Conservation (phyloP, 2,113 vertebrate species). For the Ia io region DNA sequence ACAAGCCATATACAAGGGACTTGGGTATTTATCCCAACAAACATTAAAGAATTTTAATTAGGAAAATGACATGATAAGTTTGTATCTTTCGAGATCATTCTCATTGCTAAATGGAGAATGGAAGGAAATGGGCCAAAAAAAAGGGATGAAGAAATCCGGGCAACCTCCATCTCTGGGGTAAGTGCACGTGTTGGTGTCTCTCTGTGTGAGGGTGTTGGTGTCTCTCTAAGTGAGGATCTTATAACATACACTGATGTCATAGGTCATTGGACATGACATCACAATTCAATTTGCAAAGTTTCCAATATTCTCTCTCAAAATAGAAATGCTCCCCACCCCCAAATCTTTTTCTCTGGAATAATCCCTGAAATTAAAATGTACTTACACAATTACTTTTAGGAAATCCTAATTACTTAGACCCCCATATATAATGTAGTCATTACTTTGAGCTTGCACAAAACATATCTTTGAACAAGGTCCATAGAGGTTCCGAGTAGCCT, state of each 20-base stretch:
- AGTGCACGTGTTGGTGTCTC: background rate
- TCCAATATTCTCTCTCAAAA: background rate
- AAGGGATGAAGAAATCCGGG: background rate
- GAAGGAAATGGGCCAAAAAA: background rate
- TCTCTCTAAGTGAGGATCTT: background rate
- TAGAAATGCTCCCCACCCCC: background rate
- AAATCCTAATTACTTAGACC: conserved; percentile 10
- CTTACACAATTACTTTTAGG: background rate
- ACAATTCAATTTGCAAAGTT: background rate
- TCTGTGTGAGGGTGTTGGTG: background rate
- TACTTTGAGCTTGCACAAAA: conserved; percentile 8
- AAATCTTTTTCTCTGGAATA: conserved; percentile 49
- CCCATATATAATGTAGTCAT: background rate
- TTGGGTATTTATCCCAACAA: background rate
- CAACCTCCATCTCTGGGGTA: background rate
- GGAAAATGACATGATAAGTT: background rate
- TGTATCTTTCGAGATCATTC: background rate
- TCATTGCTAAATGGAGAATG: background rate
- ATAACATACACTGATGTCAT: background rate
- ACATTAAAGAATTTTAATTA: conserved; percentile 1
- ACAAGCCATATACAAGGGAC: background rate
- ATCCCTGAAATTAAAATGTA: background rate
- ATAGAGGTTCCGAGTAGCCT: background rate
- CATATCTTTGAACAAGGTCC: conserved; percentile 36
- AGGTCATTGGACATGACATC: background rate